Evolutionary conservation across 2,888 invertebrate species (phyloP).

Genomic region (Ophioninae sp.): DNA sequence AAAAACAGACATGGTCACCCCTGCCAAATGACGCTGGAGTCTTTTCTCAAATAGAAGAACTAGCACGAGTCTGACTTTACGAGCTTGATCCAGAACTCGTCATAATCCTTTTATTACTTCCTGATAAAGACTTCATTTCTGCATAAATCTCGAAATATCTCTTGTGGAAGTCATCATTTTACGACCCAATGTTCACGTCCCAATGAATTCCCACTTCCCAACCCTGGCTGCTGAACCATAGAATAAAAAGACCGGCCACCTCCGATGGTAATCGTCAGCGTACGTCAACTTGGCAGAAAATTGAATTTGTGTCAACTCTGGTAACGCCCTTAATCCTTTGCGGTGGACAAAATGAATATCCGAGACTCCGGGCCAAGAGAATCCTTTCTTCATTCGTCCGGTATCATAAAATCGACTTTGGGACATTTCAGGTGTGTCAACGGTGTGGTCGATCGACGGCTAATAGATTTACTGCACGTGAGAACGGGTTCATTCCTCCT

Average conservation of each 20-base stretch:
- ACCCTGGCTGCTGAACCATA: background rate
- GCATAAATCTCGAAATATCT: constrained; percentile 49
- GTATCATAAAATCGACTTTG: constrained; percentile 46
- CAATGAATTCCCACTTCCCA: too few species aligned
- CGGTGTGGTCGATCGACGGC: constrained; percentile 46
- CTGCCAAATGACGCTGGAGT: constrained; percentile 34
- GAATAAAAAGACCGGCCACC: background rate
- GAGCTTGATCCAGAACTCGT: constrained; percentile 60
- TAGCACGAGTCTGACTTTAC: constrained; percentile 47
- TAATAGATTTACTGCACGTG: constrained; percentile 49
- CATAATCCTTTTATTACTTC: constrained; percentile 61
- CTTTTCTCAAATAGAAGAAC: background rate
- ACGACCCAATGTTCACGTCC: constrained; percentile 29
- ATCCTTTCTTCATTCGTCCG: background rate
- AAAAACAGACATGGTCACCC: constrained; percentile 20
- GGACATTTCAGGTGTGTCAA: constrained; percentile 25
- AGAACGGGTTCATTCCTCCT: constrained; percentile 56
- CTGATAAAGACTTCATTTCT: constrained; percentile 63
- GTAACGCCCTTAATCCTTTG: constrained; percentile 45
- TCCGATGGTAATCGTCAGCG: background rate
- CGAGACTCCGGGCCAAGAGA: background rate
- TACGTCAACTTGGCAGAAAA: constrained; percentile 9
- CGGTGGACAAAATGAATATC: constrained; percentile 2
- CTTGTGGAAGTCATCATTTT: constrained; percentile 31
- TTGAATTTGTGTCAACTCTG: constrained; percentile 10